phyloP scores from a whole-genome alignment of 2,888 invertebrate species.

The Troilus luridus region DNA sequence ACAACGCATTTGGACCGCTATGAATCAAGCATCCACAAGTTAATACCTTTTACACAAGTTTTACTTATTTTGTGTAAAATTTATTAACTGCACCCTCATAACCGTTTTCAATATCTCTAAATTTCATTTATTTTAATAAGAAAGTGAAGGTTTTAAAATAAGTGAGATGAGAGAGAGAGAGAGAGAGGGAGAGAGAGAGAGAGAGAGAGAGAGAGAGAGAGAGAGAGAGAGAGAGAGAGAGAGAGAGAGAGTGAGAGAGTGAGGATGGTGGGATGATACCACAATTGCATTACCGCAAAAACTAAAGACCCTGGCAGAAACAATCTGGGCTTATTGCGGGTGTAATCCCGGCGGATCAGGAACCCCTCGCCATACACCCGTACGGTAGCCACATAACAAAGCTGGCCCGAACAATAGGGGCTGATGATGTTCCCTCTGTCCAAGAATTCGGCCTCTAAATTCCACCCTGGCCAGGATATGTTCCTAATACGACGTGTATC shows the following conservation, averaged over 20 bases:
- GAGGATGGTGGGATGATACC: background rate
- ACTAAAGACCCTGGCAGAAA: background rate
- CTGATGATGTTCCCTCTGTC: background rate
- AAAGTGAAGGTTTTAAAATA: background rate
- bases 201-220: background rate
- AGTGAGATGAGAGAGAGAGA: background rate
- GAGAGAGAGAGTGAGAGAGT: background rate
- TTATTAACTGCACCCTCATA: no score
- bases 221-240: background rate
- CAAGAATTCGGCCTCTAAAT: background rate
- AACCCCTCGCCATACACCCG: background rate
- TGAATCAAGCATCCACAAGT: no score
- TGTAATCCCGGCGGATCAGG: background rate
- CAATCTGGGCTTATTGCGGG: background rate
- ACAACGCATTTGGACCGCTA: no score
- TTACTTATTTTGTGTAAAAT: no score
- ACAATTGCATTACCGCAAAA: background rate
- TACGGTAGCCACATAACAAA: background rate
- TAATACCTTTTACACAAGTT: no score
- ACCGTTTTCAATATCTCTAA: no score
- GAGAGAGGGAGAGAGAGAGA: background rate
- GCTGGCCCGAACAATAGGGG: background rate
- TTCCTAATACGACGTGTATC: background rate
- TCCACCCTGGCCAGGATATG: background rate
- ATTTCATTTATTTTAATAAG: background rate